Evolutionary conservation across 2,113 vertebrate species (phyloP).

Genomic region (Lagopus muta): DNA sequence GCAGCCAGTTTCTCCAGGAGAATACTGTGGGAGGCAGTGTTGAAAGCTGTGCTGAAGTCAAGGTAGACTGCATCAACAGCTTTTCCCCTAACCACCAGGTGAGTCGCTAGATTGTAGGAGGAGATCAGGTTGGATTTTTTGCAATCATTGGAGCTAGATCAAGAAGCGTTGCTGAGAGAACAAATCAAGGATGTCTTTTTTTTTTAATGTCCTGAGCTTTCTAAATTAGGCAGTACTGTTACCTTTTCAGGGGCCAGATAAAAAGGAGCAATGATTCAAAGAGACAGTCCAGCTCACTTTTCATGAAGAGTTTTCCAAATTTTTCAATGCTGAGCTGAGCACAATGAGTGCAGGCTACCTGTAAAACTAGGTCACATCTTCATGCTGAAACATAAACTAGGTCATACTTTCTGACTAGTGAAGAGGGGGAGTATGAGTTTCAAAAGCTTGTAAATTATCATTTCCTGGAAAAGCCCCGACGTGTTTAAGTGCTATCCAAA

Average conservation of each 20-base stretch:
- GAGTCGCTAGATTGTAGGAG: too few species aligned
- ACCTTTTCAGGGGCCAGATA: background rate
- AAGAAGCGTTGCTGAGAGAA: background rate
- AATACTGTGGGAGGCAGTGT: too few species aligned
- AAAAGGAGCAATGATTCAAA: background rate
- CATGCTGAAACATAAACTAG: slow-evolving; percentile 56
- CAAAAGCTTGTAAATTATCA: slow-evolving; percentile 39
- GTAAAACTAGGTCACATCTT: slow-evolving; percentile 62
- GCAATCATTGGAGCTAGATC: rapidly evolving
- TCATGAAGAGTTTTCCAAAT: background rate
- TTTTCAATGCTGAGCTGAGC: background rate
- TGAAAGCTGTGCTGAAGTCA: too few species aligned
- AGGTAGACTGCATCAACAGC: too few species aligned
- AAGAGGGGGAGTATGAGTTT: slow-evolving; percentile 49
- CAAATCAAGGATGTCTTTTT: background rate
- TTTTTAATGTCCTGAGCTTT: background rate
- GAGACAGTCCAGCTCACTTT: background rate
- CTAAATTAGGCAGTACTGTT: background rate
- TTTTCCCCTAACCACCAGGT: too few species aligned
- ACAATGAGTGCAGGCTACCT: slow-evolving; percentile 6
- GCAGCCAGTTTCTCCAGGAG: too few species aligned
- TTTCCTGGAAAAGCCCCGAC: slow-evolving; percentile 49
- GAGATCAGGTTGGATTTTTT: background rate
- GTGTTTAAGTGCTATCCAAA: slow-evolving; percentile 56
- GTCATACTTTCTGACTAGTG: slow-evolving; percentile 56